Conservation (phyloP, 2,888 invertebrate genomes). For the Ormia ochracea region DNA sequence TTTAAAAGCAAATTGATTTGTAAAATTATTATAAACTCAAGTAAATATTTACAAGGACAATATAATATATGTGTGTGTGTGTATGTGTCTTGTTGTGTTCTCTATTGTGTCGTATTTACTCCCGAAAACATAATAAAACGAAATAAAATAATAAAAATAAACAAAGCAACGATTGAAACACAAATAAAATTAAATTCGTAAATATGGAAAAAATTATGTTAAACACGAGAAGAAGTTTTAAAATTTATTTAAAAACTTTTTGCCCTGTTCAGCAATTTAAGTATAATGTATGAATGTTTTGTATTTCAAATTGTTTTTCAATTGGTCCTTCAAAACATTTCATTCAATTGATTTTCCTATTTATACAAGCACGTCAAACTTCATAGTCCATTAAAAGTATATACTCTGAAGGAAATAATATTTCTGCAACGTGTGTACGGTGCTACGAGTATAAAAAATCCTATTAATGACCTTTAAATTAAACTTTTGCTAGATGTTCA, state of each 20-base stretch:
- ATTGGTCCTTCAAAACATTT: not conserved
- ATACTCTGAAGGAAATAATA: not conserved
- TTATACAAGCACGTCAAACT: not conserved
- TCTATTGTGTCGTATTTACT: not conserved
- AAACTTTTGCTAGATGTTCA: conserved; percentile 11
- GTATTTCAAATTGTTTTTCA: not conserved
- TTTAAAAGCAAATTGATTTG: conserved; percentile 55
- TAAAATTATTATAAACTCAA: conserved; percentile 41
- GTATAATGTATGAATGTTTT: not conserved
- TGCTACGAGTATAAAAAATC: not conserved
- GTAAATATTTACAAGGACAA: conserved; percentile 51
- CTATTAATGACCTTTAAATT: not conserved
- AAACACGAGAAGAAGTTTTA: not conserved
- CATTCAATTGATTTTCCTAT: not conserved
- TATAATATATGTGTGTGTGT: not conserved
- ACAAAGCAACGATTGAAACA: not conserved
- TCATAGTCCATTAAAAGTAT: too few species aligned
- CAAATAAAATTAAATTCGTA: conserved; percentile 21
- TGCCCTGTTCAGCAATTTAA: not conserved
- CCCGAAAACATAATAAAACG: not conserved
- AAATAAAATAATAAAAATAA: not conserved
- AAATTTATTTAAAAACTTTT: too few species aligned
- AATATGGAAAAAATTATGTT: not conserved
- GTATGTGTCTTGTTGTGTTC: not conserved
- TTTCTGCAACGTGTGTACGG: not conserved